Evolutionary conservation across 2,797 vertebrate species (phyloP).

Genomic region (Nothura maculosa): DNA sequence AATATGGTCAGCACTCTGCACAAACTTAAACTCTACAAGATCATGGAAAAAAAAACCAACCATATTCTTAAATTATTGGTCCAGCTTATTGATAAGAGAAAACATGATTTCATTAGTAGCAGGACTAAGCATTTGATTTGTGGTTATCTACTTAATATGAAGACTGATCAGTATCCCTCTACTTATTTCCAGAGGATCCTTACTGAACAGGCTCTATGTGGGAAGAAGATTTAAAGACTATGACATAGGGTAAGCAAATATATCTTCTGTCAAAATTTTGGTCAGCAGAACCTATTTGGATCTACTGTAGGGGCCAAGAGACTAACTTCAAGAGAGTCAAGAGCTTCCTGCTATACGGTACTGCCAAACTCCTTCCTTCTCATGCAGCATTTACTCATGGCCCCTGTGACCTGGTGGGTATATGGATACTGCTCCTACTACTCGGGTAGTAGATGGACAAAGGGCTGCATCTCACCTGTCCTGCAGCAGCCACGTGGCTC

Average conservation of each 20-base stretch:
- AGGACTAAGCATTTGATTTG: neutral
- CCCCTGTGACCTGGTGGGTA: neutral
- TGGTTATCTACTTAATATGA: neutral
- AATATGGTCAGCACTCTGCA: neutral
- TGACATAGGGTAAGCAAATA: neutral
- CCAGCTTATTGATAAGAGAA: neutral
- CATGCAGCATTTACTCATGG: neutral
- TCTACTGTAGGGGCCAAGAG: neutral
- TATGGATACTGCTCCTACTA: neutral
- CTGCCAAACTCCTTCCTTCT: neutral
- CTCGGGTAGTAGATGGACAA: neutral
- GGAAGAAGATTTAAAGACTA: neutral
- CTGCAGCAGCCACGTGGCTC: rapidly evolving
- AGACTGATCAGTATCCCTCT: neutral
- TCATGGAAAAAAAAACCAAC: neutral
- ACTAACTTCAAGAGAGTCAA: neutral
- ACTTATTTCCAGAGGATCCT: neutral
- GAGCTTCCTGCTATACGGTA: neutral
- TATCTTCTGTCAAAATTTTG: neutral
- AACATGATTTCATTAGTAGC: neutral
- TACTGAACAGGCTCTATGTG: neutral
- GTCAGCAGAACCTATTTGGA: neutral
- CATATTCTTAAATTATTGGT: neutral
- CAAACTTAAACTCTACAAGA: neutral
- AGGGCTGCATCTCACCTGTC: neutral